These are phyloP conservation scores for Nanorana parkeri DNA, from an alignment of 2,113 vertebrate species.

Conservation along the genomic window DNA sequence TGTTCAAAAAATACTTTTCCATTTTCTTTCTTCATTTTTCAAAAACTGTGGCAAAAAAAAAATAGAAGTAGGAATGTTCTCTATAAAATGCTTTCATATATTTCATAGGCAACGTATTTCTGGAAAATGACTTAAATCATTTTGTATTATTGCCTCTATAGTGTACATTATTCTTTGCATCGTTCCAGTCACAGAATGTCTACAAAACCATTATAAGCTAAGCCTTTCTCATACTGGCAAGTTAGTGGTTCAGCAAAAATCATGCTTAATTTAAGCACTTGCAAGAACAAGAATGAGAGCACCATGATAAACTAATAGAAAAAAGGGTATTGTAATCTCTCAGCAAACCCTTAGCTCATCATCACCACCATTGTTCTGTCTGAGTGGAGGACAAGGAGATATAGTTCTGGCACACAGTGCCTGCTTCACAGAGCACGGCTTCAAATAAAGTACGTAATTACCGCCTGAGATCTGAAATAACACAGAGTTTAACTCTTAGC, in stretches of 20 bases:
- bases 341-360: conserved; percentile 44
- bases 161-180: background rate
- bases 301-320: conserved; percentile 12
- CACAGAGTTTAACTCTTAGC: background rate
- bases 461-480: background rate
- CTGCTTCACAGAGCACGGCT: background rate
- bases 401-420: conserved; percentile 29
- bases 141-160: conserved; percentile 11
- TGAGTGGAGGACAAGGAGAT: conserved; percentile 41
- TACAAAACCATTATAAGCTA: conserved; percentile 5
- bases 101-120: background rate
- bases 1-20: too few species aligned
- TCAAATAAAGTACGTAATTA: background rate
- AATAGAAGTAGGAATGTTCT: background rate
- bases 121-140: background rate
- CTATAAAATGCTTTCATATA: background rate
- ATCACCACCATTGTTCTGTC: conserved; percentile 34
- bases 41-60: too few species aligned
- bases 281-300: background rate
- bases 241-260: conserved; percentile 6
- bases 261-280: background rate
- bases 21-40: too few species aligned
- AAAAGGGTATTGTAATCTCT: conserved; percentile 21
- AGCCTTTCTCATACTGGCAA: conserved; percentile 6
- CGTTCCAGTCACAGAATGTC: background rate